Conservation (phyloP, 35 echinoderm and acorn worm species). For the Nesometra sesokonis region DNA sequence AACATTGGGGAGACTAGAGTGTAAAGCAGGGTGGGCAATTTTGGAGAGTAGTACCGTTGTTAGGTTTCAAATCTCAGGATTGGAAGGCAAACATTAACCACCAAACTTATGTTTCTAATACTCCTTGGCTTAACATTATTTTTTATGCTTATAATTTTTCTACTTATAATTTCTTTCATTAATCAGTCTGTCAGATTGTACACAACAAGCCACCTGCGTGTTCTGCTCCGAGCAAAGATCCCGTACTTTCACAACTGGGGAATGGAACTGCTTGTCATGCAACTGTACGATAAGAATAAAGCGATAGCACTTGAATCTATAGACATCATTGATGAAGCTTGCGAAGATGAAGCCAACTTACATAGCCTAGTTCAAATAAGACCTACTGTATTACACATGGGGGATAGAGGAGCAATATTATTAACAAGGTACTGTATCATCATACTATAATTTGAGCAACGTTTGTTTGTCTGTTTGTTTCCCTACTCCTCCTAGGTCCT, state of each 20-base stretch:
- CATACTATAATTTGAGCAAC: too few species aligned
- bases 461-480: too few species aligned
- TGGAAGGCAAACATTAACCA: too few species aligned
- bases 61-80: too few species aligned
- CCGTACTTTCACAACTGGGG: slow-evolving; percentile 94
- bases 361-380: slow-evolving; percentile 75
- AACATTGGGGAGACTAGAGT: too few species aligned
- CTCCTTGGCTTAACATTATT: too few species aligned
- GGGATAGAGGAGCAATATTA: slow-evolving; percentile 70
- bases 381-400: slow-evolving; percentile 81
- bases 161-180: background rate
- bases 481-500: too few species aligned
- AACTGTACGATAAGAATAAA: slow-evolving; percentile 72
- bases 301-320: slow-evolving; percentile 45
- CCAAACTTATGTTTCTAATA: too few species aligned
- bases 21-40: too few species aligned
- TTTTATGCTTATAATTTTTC: too few species aligned
- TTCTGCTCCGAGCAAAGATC: slow-evolving; percentile 60
- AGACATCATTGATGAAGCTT: slow-evolving; percentile 83
- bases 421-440: slow-evolving; percentile 46
- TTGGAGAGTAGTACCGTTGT: too few species aligned
- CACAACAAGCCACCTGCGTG: slow-evolving; percentile 72
- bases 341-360: slow-evolving; percentile 79
- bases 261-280: slow-evolving; percentile 66
- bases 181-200: slow-evolving; percentile 62